Conservation (phyloP, 2,888 invertebrate species). For the Ecdyonurus torrentis region DNA sequence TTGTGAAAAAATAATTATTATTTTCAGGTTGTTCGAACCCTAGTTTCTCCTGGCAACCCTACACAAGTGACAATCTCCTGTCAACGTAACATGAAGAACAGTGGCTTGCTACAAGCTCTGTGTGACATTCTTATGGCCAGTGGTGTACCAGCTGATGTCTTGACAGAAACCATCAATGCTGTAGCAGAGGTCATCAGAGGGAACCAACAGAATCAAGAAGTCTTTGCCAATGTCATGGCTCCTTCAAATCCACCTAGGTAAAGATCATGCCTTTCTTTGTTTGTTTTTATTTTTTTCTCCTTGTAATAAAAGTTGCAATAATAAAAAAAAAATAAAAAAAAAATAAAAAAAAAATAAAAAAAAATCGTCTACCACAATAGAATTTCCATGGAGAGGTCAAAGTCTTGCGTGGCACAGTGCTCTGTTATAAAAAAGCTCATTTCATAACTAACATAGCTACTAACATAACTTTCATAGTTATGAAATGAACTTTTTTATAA, state of each 20-base stretch:
- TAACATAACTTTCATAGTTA: too few species aligned
- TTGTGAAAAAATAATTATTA: conserved; percentile 1
- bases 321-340: too few species aligned
- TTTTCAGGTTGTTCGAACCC: conserved; percentile 48
- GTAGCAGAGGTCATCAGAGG: conserved; percentile 91
- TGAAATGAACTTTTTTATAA: too few species aligned
- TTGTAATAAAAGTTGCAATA: too few species aligned
- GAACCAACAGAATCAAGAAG: conserved; percentile 78
- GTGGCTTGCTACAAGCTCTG: conserved; percentile 62
- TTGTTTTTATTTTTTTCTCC: too few species aligned
- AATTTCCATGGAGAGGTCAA: too few species aligned
- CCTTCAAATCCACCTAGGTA: conserved; percentile 78
- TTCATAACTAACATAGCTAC: too few species aligned
- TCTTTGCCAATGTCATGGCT: conserved; percentile 73
- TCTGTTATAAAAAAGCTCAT: too few species aligned
- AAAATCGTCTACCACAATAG: too few species aligned
- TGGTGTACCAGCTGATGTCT: conserved; percentile 89
- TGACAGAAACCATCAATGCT: conserved; percentile 90
- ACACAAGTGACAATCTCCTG: conserved; percentile 59
- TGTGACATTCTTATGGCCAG: conserved; percentile 88
- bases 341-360: too few species aligned
- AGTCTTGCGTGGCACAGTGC: too few species aligned
- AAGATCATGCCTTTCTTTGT: too few species aligned
- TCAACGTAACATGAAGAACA: conserved; percentile 76
- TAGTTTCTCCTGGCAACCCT: conserved; percentile 89